Evolutionary conservation across 2,888 invertebrate genomes (phyloP).

Genomic region (Icerya purchasi): DNA sequence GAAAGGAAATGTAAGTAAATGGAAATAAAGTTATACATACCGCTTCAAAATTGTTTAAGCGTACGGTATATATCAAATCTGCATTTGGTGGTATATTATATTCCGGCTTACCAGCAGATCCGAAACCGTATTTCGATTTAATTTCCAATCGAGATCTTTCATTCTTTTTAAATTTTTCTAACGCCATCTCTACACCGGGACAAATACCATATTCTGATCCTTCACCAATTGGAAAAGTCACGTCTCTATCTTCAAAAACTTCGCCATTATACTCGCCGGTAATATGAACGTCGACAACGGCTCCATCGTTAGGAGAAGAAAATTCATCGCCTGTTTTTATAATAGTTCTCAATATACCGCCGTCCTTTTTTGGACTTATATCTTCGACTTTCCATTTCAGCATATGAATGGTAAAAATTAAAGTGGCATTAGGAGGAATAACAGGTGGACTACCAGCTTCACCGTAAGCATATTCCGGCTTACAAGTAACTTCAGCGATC

Average conservation of each 20-base stretch:
- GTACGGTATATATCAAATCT: slow-evolving; percentile 56
- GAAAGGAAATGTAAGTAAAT: no score
- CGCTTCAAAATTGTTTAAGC: slow-evolving; percentile 64
- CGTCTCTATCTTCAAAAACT: slow-evolving; percentile 59
- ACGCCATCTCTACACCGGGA: slow-evolving; percentile 58
- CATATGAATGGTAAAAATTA: slow-evolving; percentile 78
- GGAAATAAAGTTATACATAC: no score
- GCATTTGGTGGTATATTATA: slow-evolving; percentile 59
- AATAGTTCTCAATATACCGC: slow-evolving; percentile 51
- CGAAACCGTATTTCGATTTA: slow-evolving; percentile 60
- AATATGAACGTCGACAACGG: slow-evolving; percentile 56
- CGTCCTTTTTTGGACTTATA: slow-evolving; percentile 61
- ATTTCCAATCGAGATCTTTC: slow-evolving; percentile 57
- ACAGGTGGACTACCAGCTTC: slow-evolving; percentile 58
- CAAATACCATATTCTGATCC: slow-evolving; percentile 46
- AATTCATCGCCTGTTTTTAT: slow-evolving; percentile 47
- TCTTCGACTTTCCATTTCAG: slow-evolving; percentile 76
- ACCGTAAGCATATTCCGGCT: slow-evolving; percentile 80
- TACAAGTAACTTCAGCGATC: slow-evolving; percentile 58
- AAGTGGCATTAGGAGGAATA: slow-evolving; percentile 68
- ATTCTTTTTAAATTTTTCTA: slow-evolving; percentile 56
- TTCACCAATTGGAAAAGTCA: slow-evolving; percentile 69
- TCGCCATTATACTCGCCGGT: slow-evolving; percentile 40
- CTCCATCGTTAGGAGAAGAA: slow-evolving; percentile 57
- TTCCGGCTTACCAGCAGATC: slow-evolving; percentile 40